Conservation (phyloP, 2,797 vertebrate genomes). For the Diceros bicornis region DNA sequence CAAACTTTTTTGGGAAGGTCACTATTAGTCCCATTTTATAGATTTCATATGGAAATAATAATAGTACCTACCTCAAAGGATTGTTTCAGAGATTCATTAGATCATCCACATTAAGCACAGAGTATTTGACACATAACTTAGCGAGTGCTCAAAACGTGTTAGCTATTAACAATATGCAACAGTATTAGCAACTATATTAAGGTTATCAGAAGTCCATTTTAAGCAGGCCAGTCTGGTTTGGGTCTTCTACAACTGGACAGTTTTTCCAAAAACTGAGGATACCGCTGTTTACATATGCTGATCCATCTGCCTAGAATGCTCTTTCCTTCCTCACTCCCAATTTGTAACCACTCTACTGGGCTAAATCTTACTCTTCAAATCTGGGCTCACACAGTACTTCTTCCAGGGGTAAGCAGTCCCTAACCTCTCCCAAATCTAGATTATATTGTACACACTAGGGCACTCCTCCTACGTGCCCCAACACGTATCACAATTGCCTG, state of each 20-base stretch:
- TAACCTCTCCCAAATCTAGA: too few relatives aligned
- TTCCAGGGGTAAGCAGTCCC: not conserved
- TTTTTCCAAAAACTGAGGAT: not conserved
- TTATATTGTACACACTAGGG: not conserved
- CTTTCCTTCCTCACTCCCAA: not conserved
- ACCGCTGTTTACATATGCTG: not conserved
- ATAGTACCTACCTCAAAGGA: not conserved
- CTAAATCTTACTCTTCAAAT: not conserved
- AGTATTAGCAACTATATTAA: not conserved
- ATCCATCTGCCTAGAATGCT: not conserved
- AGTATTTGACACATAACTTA: not conserved
- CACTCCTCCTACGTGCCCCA: not conserved
- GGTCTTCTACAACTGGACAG: not conserved
- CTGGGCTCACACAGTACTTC: not conserved
- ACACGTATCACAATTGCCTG: not conserved
- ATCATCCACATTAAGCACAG: not conserved
- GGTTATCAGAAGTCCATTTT: not conserved
- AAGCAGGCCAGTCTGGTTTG: not conserved
- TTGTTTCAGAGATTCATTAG: not conserved
- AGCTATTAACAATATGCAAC: not conserved
- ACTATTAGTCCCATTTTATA: not conserved
- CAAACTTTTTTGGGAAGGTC: not conserved
- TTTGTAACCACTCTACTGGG: not conserved
- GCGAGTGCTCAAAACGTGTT: not conserved
- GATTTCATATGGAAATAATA: not conserved